Evolutionary conservation across 2,888 invertebrate species (phyloP), one percentile per base, ranked within the genome.

Genomic region (Chrysomela aeneicollis): DNA sequence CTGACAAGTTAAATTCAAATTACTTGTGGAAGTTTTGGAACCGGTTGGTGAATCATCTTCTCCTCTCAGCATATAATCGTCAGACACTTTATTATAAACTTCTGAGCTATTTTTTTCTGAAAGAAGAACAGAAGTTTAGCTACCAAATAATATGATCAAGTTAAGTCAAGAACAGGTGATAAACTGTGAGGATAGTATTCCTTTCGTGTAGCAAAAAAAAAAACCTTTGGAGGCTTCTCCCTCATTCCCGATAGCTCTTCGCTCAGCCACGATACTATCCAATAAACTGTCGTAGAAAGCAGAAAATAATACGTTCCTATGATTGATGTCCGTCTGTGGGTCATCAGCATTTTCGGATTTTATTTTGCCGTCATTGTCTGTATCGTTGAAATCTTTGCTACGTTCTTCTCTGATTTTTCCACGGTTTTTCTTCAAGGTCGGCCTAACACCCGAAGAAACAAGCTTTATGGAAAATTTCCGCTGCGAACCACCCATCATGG

Each of bases 241-340:
- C 15, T 26, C 22, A 2, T 5, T 8, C 21, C 21, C 21, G 9
- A 55, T 8, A 22, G 15, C 37, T 17, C 21, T 12, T 1, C 46
- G 46, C n/a, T 55, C 22, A 26, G 46, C 17, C 26, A 57, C 17
- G 8, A 57, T 42, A 17, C 17, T 22, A 1, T 17, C 18, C 22
- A 57, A 10, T 17, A 57, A 46, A 46, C 18, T 26, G 12, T 18
- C 47, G 8, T 46, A 57, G 26, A 57, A 57, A 15, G 30, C 22
- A 26, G 8, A 9, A 46, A 22, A 57, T 18, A 57, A 12, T 22
- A 15, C 32, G 22, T 46, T 17, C 1, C 46, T 57, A 30, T 22
- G 15, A 15, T 57, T 15, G 12, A 42, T n/a, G 8, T 19, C 10
- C 22, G 21, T 19, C n/a, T 19, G 19, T 3, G n/a, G 15, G 10